Evolutionary conservation across 2,888 invertebrate species (phyloP), one percentile per base, ranked within the genome.

Genomic region (Plagodis pulveraria): DNA sequence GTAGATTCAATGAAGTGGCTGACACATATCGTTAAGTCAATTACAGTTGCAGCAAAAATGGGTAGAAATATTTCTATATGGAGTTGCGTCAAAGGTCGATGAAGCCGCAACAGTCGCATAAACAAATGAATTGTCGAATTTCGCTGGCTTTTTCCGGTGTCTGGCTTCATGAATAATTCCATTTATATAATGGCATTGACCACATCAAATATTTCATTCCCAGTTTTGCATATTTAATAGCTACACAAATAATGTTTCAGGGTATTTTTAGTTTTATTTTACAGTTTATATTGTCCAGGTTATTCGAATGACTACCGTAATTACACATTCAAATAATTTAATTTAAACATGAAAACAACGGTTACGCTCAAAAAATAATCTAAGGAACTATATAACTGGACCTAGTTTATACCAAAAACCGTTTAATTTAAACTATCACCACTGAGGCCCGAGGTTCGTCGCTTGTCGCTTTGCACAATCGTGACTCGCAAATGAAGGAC

Each of bases 131-230:
- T 83, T 84, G 86, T 81, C 80, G 81, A 85, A 84, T 86, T 87
- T 84, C 81, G 81, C 79, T 83, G 83, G 87, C 87, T 87, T 87
- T 89, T 88, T 86, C 86, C 84, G 77, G 74, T 79, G 85, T 83
- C 86, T 81, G 84, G 71, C 79, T 80, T 80, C 83, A 87, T 90
- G 86, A 90, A 90, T 91, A 87, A 90, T 90, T 89, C 84, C 83
- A 84, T 86, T 86, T 86, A 86, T 87, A 86, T 86, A 87, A 87
- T 88, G 86, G 84, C 83, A 77, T 77, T 78, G 83, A 87, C 87
- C 87, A 81, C 86, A 87, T 87, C 84, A 87, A 90, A 91, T 90
- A 89, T 89, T 86, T 88, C 83, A 84, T 87, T 85, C 84, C 66
- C 74, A 82, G 82, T 84, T 86, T 86, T 90, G 86, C 86, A 91